Evolutionary conservation across 2,888 invertebrate species (phyloP).

Genomic region (Xestia ashworthii): DNA sequence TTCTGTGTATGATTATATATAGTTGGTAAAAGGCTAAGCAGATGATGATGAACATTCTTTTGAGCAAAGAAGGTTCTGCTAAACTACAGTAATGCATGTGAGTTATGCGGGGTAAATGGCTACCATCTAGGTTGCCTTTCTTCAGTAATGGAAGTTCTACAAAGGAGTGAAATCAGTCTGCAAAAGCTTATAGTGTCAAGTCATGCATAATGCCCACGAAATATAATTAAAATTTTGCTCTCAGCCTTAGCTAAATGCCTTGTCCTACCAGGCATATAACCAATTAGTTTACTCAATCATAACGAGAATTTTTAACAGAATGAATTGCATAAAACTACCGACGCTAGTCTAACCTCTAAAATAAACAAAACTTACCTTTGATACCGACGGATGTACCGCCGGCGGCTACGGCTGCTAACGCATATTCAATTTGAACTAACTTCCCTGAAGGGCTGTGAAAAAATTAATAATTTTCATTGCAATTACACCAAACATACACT

Average conservation of each 20-base stretch:
- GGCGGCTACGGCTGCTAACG: constrained; percentile 99
- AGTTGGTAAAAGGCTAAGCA: background rate
- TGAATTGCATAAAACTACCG: constrained; percentile 40
- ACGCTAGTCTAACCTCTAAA: constrained; percentile 71
- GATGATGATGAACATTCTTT: background rate
- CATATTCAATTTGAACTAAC: constrained; percentile 99
- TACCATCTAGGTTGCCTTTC: too few relatives aligned
- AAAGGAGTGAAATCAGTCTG: too few relatives aligned
- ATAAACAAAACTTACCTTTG: constrained; percentile 92
- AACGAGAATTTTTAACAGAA: background rate
- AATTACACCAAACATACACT: constrained; percentile 52
- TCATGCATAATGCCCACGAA: constrained; percentile 19
- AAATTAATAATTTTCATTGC: constrained; percentile 66
- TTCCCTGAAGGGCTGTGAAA: constrained; percentile 98
- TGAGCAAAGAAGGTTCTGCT: background rate
- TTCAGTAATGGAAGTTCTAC: background rate
- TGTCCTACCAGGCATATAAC: background rate
- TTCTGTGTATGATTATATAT: background rate
- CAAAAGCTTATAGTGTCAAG: constrained; percentile 1
- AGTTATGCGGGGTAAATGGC: background rate
- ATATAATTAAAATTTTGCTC: fast-evolving
- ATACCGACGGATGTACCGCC: constrained; percentile 99
- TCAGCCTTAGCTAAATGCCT: too few relatives aligned
- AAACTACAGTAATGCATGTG: too few relatives aligned
- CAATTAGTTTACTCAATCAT: background rate